Percentiles rank a stretch among this genome's conserved stretches.
phyloP scores from a whole-genome alignment of 1,140 invertebrate species.

The Heliothis subflexa region DNA sequence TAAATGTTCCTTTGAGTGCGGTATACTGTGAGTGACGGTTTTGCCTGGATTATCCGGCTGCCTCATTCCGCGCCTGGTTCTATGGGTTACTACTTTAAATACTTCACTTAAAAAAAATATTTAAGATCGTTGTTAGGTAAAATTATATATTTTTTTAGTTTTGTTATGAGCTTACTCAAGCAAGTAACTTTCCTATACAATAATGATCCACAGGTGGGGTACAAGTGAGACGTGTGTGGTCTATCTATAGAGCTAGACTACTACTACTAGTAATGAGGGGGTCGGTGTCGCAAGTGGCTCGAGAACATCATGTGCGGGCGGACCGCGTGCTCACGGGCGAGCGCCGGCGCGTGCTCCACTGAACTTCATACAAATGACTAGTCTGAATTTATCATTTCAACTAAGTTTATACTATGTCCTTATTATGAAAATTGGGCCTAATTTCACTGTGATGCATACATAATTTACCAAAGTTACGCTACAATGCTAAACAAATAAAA shows the following conservation, averaged over 20 bases:
- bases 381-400: not conserved
- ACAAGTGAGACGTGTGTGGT: too few relatives aligned
- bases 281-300: not conserved
- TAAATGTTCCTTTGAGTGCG: not conserved
- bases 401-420: not conserved
- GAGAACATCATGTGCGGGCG: not conserved
- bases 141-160: not conserved
- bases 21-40: not conserved
- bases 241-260: too few relatives aligned
- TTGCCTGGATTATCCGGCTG: not conserved
- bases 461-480: too few relatives aligned
- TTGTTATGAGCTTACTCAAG: not conserved
- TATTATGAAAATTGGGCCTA: too few relatives aligned
- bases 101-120: too few relatives aligned
- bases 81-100: too few relatives aligned
- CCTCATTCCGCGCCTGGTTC: too few relatives aligned
- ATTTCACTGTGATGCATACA: too few relatives aligned
- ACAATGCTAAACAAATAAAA: too few relatives aligned
- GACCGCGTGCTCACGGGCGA: too few relatives aligned
- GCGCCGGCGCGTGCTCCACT: not conserved
- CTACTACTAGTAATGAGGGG: not conserved
- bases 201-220: too few relatives aligned
- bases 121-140: not conserved
- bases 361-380: not conserved
- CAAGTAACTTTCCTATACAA: not conserved